Evolutionary conservation across 2,797 vertebrate species (phyloP).

Genomic region (Odontamblyopus lacepedii): DNA sequence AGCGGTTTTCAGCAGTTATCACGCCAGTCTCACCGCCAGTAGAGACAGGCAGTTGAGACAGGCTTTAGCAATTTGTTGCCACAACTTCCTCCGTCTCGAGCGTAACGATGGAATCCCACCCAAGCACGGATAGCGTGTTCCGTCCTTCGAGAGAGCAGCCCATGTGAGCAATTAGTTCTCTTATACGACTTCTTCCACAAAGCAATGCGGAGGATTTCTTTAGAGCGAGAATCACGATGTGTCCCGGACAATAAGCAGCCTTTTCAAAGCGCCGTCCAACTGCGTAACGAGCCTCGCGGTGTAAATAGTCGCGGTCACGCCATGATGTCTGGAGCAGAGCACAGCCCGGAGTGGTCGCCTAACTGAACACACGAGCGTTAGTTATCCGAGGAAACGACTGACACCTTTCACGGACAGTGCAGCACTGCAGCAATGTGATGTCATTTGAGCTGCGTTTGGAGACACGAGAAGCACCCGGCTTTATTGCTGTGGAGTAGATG

Average conservation of each 20-base stretch:
- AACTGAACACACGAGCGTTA: slow-evolving; percentile 16
- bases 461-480: slow-evolving; percentile 6
- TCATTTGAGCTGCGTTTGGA: slow-evolving; percentile 47
- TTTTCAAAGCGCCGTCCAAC: slow-evolving; percentile 52
- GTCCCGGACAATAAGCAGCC: slow-evolving; percentile 40
- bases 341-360: slow-evolving; percentile 43
- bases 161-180: slow-evolving; percentile 60
- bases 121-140: slow-evolving; percentile 38
- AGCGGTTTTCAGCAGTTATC: slow-evolving; percentile 18
- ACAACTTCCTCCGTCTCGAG: slow-evolving; percentile 59
- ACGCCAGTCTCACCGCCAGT: slow-evolving; percentile 19
- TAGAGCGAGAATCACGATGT: slow-evolving; percentile 28
- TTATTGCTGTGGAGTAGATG: slow-evolving; percentile 2
- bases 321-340: slow-evolving; percentile 61
- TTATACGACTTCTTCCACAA: slow-evolving; percentile 45
- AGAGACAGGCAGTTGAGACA: background rate
- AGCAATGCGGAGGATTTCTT: slow-evolving; percentile 50
- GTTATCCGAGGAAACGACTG: slow-evolving; percentile 42
- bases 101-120: slow-evolving; percentile 70
- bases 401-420: slow-evolving; percentile 60
- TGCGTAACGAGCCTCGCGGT: slow-evolving; percentile 48
- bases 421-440: slow-evolving; percentile 68
- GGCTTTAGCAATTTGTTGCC: slow-evolving; percentile 42
- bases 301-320: slow-evolving; percentile 53
- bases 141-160: slow-evolving; percentile 29